Evolutionary conservation across 2,888 invertebrate genomes (phyloP).

Genomic region (Alviniconcha strummeri): DNA sequence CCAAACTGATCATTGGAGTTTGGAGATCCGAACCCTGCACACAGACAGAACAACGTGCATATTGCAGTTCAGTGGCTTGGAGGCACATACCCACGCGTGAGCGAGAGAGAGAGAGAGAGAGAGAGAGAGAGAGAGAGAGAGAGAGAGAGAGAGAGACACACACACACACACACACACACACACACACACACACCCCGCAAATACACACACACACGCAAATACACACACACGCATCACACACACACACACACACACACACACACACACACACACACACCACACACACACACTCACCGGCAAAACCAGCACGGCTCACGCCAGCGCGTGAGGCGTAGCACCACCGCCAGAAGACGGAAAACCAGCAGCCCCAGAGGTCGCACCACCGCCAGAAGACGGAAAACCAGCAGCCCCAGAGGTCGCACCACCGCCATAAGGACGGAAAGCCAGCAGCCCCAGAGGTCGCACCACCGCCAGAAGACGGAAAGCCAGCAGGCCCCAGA

Average conservation of each 20-base stretch:
- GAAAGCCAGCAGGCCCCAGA: too few species aligned
- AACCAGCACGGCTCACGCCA: background rate
- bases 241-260: background rate
- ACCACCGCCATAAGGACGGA: too few species aligned
- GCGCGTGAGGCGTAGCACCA: too few species aligned
- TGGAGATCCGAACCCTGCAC: constrained; percentile 8
- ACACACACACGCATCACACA: background rate
- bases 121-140: background rate
- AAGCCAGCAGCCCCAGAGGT: too few species aligned
- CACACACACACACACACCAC: background rate
- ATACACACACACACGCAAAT: background rate
- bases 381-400: too few species aligned
- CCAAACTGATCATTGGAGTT: background rate
- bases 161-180: background rate
- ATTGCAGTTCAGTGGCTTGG: too few species aligned
- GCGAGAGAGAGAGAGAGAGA: background rate
- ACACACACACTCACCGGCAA: background rate
- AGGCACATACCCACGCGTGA: too few species aligned
- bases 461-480: too few species aligned
- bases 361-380: too few species aligned
- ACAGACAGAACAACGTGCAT: too few species aligned
- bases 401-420: too few species aligned
- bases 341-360: too few species aligned
- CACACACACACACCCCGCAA: background rate
- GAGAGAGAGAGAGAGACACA: background rate